Evolutionary conservation across 2,888 invertebrate genomes (phyloP), one percentile per base, ranked within the genome.

Genomic region (Pelosia muscerda): DNA sequence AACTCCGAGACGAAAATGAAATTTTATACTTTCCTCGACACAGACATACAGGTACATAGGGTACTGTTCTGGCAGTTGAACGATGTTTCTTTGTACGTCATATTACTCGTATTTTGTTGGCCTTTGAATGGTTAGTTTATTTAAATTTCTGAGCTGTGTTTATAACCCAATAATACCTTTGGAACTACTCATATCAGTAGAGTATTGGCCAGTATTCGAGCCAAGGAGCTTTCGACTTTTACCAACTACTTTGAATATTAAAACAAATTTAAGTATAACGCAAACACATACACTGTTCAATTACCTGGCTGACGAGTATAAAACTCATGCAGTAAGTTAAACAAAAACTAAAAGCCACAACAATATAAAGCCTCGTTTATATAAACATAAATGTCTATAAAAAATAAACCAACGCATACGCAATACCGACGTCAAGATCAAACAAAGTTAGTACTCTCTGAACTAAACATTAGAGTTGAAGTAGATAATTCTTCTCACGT

Each of bases 401-500:
- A 71, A 74, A 74, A 69, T 58, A 60, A 68, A 62, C 26, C 15
- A 68, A 64, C 19, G 23, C 2, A 56, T 70, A 68, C 26, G 22
- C 56, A 68, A 62, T 73, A 65, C 62, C 49, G 38, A 31, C 60
- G 63, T 63, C 66, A 73, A 68, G 66, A 56, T 63, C 64, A 71
- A 74, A 77, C 71, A 74, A 73, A 75, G 70, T 72, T 73, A 74
- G 55, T 68, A 67, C 67, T 62, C 60, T 65, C 70, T 65, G 74
- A 60, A 71, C 72, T 68, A 67, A 75, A 68, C 63, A 67, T 68
- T 68, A 70, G 73, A 71, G 71, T 75, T 68, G 66, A 57, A 56
- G 59, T 55, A 68, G 76, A 79, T 78, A 78, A 87, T 86, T 84
- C 81, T 79, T 84, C 74, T 71, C 77, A 78, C 83, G 87, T 86